Conservation (phyloP, 2,888 invertebrate genomes). For the Odontomyia ornata region DNA sequence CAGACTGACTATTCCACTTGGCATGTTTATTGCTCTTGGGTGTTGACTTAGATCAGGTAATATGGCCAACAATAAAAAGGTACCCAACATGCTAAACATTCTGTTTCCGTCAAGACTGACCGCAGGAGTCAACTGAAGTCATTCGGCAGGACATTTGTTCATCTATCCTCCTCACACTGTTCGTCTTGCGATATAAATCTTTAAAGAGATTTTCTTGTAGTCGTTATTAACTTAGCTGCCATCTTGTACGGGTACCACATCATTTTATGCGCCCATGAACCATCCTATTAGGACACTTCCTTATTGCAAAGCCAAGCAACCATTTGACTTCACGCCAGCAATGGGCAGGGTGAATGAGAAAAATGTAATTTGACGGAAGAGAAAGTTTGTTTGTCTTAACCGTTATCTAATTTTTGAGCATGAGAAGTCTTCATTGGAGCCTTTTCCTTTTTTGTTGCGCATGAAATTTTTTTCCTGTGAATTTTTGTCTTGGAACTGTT, state of each 20-base stretch:
- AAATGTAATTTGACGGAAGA: conserved; percentile 46
- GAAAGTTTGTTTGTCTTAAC: conserved; percentile 47
- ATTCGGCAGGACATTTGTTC: neutral
- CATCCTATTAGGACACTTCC: conserved; percentile 39
- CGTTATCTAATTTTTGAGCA: conserved; percentile 47
- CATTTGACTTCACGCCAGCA: neutral
- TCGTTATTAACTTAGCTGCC: conserved; percentile 48
- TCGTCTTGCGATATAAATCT: conserved; percentile 27
- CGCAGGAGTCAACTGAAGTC: neutral
- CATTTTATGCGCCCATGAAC: conserved; percentile 43
- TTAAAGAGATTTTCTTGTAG: conserved; percentile 43
- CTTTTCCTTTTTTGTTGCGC: neutral
- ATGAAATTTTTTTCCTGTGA: neutral
- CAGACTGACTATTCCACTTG: conserved; percentile 4
- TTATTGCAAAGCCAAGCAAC: conserved; percentile 9
- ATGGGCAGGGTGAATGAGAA: neutral
- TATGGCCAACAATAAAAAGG: conserved; percentile 25
- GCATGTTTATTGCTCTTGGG: conserved; percentile 33
- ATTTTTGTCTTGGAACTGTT: neutral
- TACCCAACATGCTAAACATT: conserved; percentile 14
- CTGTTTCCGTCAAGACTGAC: neutral
- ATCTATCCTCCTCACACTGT: neutral
- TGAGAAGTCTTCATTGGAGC: conserved; percentile 19
- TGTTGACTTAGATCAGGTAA: conserved; percentile 20
- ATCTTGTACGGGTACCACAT: conserved; percentile 46